These are phyloP conservation scores for Porites lobata DNA, from an alignment of 92 coral and sea anemone genomes.

Conservation along the genomic window DNA sequence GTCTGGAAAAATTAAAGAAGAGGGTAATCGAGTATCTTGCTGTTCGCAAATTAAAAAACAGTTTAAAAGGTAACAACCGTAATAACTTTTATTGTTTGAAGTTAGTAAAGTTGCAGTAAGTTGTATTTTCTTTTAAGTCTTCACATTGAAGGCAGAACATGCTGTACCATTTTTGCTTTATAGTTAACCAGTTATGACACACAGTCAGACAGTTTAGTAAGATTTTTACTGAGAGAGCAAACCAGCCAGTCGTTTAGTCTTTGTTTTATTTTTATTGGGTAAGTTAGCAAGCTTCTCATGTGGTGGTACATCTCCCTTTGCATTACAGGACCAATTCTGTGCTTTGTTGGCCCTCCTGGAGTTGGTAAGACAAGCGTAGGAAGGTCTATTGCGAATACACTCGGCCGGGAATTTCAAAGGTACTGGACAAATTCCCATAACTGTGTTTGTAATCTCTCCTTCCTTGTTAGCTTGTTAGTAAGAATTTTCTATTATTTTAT, in stretches of 20 bases:
- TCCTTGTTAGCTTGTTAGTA: not conserved
- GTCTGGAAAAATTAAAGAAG: conserved; percentile 85
- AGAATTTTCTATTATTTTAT: not conserved
- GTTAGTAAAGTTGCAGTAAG: too few relatives aligned
- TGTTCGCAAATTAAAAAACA: conserved; percentile 90
- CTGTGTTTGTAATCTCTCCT: not conserved
- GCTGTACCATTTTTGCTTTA: too few relatives aligned
- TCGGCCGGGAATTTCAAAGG: conserved; percentile 94
- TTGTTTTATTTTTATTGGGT: not conserved
- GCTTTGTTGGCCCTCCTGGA: conserved; percentile 97
- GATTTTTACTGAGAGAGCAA: too few relatives aligned
- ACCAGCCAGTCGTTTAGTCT: not conserved
- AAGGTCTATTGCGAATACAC: conserved; percentile 89
- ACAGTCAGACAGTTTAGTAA: not conserved
- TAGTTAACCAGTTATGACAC: too few relatives aligned
- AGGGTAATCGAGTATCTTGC: conserved; percentile 93
- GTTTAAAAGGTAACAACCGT: conserved; percentile 78
- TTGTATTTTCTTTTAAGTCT: too few relatives aligned
- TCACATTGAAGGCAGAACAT: too few relatives aligned
- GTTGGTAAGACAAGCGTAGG: conserved; percentile 96
- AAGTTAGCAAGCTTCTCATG: not conserved
- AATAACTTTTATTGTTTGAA: too few relatives aligned
- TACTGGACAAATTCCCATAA: not conserved
- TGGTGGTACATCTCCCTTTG: not conserved
- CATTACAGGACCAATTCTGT: conserved; percentile 85